A percentile compares a stretch with the other conserved stretches of the same genome.
phyloP scores from a whole-genome alignment of 30 jellyfish, hydroid and myxozoan species.

The Euphysa ruthae region DNA sequence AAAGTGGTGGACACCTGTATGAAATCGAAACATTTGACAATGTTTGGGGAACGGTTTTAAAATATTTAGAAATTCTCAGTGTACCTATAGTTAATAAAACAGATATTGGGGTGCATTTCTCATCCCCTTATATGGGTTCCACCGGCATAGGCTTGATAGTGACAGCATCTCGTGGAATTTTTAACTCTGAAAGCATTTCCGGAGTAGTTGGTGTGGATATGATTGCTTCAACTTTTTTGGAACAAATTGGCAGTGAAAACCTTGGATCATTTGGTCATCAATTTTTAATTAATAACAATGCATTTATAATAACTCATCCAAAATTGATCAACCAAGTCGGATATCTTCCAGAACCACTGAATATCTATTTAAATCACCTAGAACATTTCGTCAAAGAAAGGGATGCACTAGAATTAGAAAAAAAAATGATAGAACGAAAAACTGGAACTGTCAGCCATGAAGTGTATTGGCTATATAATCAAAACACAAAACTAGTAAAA shows the following conservation, averaged over 20 bases:
- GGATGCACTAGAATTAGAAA: too few species aligned
- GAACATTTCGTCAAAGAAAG: too few species aligned
- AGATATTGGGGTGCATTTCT: background rate
- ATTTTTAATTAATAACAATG: background rate
- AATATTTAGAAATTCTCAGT: background rate
- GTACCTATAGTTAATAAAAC: background rate
- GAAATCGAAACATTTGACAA: background rate
- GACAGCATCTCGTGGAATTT: conserved; percentile 4
- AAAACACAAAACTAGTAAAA: too few species aligned
- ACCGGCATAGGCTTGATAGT: background rate
- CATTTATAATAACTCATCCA: conserved; percentile 3
- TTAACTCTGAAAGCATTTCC: background rate
- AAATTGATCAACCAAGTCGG: background rate
- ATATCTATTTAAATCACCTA: background rate
- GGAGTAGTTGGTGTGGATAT: conserved; percentile 7
- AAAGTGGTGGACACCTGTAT: background rate
- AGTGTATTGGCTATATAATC: too few species aligned
- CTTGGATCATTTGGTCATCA: background rate
- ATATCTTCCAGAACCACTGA: conserved; percentile 10
- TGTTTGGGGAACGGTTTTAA: background rate
- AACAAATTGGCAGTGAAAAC: background rate
- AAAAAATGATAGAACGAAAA: too few species aligned
- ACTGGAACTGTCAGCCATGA: too few species aligned
- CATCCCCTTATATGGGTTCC: background rate
- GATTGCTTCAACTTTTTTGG: background rate